A percentile compares a stretch with the other conserved stretches of the same genome.
Conservation (phyloP, 1,140 invertebrate genomes). For the Eriosoma lanigerum region DNA sequence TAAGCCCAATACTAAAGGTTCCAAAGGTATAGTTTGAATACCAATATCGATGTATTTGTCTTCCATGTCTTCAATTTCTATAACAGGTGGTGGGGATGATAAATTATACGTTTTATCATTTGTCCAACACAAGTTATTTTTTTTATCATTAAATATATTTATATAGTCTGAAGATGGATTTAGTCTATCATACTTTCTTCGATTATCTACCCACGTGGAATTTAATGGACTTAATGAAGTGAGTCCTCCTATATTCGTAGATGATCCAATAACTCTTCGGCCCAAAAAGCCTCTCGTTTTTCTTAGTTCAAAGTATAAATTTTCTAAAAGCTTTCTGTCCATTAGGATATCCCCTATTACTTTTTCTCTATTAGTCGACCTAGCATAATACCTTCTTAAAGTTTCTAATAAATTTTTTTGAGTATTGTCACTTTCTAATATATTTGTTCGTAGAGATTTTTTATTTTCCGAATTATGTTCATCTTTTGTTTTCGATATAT, state of each 20-base stretch:
- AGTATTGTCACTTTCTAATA: conserved; percentile 60
- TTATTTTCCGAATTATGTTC: conserved; percentile 16
- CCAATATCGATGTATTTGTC: conserved; percentile 55
- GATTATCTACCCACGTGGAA: conserved; percentile 14
- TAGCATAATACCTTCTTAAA: conserved; percentile 67
- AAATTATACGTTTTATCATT: conserved; percentile 54
- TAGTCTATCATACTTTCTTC: conserved; percentile 58
- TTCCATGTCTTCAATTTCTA: conserved; percentile 64
- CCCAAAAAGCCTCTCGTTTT: conserved; percentile 68
- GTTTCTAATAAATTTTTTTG: conserved; percentile 68
- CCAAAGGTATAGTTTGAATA: conserved; percentile 66
- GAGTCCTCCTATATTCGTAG: conserved; percentile 29
- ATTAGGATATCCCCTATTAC: conserved; percentile 71
- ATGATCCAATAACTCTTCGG: conserved; percentile 55
- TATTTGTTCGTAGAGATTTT: conserved; percentile 56
- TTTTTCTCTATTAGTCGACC: conserved; percentile 66
- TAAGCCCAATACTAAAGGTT: conserved; percentile 61
- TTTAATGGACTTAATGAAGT: not conserved
- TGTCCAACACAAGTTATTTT: not conserved
- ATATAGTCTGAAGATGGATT: conserved; percentile 57
- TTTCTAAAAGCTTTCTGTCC: conserved; percentile 70
- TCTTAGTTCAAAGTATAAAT: conserved; percentile 70
- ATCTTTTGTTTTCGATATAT: conserved; percentile 61
- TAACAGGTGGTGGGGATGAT: conserved; percentile 67
- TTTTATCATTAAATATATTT: conserved; percentile 54